Percentiles rank a stretch among this genome's conserved stretches.
Evolutionary conservation across 1,140 invertebrate species (phyloP).

Genomic region (Drosophila tsacasi): DNA sequence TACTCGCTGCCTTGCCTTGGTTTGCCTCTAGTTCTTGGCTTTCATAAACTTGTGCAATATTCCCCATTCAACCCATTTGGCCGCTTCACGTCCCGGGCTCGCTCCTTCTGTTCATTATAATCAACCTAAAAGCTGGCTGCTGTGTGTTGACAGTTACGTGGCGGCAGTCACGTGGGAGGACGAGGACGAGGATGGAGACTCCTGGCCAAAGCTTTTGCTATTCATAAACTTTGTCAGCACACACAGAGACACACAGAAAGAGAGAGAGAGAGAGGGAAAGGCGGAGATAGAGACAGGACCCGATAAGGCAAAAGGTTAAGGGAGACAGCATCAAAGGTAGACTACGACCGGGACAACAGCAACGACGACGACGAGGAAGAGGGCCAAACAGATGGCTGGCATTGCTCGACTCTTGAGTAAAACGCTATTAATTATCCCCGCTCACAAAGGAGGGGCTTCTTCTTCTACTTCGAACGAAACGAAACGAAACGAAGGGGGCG

Average conservation of each 20-base stretch:
- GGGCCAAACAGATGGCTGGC: constrained; percentile 75
- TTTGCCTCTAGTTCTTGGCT: constrained; percentile 30
- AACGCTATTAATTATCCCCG: constrained; percentile 79
- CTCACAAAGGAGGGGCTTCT: constrained; percentile 20
- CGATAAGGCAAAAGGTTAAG: constrained; percentile 76
- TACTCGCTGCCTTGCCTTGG: not conserved
- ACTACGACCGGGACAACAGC: not conserved
- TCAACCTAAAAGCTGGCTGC: constrained; percentile 65
- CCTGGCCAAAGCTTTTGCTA: constrained; percentile 53
- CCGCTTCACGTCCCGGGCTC: not conserved
- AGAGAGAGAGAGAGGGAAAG: constrained; percentile 1
- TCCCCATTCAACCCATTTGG: constrained; percentile 15
- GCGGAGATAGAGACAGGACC: constrained; percentile 29
- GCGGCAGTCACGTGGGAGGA: constrained; percentile 21
- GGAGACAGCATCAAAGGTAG: constrained; percentile 13
- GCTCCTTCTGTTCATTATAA: constrained; percentile 55
- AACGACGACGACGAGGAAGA: constrained; percentile 21
- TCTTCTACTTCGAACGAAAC: not conserved
- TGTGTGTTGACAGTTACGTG: constrained; percentile 60
- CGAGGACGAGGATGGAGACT: not conserved
- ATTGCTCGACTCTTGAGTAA: constrained; percentile 78
- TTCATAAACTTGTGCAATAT: constrained; percentile 33
- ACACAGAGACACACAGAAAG: constrained; percentile 13
- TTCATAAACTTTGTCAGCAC: constrained; percentile 73
- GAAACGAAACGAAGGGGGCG: constrained; percentile 6